Conservation (phyloP, 2,113 vertebrate genomes). For the Atrichornis clamosus region DNA sequence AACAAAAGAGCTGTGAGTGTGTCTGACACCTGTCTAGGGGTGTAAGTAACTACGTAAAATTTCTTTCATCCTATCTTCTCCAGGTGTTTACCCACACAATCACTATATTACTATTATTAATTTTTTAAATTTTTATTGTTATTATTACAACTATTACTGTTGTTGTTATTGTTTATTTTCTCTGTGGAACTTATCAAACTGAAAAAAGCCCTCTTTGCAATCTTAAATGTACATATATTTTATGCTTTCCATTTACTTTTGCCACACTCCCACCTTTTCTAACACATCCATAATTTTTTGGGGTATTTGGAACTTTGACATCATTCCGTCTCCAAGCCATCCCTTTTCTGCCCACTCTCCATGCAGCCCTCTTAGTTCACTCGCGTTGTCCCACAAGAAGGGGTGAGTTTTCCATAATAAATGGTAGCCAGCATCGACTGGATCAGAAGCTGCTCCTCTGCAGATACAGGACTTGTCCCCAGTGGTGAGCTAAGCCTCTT, state of each 20-base stretch:
- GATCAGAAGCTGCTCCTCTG: not conserved
- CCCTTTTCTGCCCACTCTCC: not conserved
- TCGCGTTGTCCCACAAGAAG: not conserved
- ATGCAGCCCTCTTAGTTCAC: not conserved
- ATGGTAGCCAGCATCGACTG: not conserved
- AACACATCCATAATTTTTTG: not conserved
- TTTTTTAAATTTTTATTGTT: not conserved
- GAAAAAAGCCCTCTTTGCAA: not conserved
- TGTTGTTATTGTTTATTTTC: not conserved
- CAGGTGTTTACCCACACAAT: not conserved
- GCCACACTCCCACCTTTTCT: not conserved
- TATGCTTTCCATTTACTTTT: not conserved
- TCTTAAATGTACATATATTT: not conserved
- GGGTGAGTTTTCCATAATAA: not conserved
- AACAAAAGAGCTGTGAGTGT: not conserved
- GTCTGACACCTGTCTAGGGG: not conserved
- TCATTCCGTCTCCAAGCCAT: accelerated
- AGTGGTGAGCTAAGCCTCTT: not conserved
- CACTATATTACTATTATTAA: not conserved
- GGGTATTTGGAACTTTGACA: not conserved
- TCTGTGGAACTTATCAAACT: not conserved
- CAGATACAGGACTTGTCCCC: not conserved
- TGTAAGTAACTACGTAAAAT: not conserved
- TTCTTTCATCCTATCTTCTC: not conserved
- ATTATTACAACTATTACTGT: not conserved